Evolutionary conservation across 2,797 vertebrate species (phyloP), one percentile per base, ranked within the genome.

Genomic region (Micrastur ruficollis): DNA sequence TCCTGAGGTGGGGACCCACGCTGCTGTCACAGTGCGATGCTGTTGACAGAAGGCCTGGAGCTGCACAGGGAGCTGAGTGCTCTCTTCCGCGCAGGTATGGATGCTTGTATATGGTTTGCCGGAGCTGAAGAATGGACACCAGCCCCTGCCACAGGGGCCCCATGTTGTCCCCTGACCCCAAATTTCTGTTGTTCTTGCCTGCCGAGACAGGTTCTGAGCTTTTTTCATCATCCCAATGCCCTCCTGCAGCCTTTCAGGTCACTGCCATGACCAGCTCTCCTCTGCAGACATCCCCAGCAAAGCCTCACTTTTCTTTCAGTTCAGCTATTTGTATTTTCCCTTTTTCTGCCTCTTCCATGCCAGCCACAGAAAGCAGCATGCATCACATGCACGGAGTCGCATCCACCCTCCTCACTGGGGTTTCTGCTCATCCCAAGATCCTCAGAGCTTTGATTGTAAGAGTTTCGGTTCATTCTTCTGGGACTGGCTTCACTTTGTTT

Each of bases 391-490:
- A 59, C 17, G 38, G 34, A 67, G 15, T 49, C 66, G 34, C 66
- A 25, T 19, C 49, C 0, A 0, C 23, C 22, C 14, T 49, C n/a
- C 62, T 20, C 18, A 25, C 27, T 7, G 34, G 29, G 34, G 16
- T 5, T 82, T 49, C 68, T 91, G 67, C 27, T 59, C 14, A 15
- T 63, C 19, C 47, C 72, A 76, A n/a, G 15, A 52, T 66, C 20
- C 12, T 73, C 46, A 52, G 8, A 49, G 32, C 67, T 74, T 40
- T 72, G 16, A n/a, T 78, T 71, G 9, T n/a, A 62, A 53, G 38
- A 78, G 22, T 70, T 89, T 68, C 36, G 11, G 4, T 65, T 90
- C 21, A 58, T 81, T 90, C 76, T 84, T 55, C 46, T 59, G 42
- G 9, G 68, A 34, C 22, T 55, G 49, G 23, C 38, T 93, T 65